phyloP scores from a whole-genome alignment of 2,113 vertebrate genomes.

The Takifugu flavidus region DNA sequence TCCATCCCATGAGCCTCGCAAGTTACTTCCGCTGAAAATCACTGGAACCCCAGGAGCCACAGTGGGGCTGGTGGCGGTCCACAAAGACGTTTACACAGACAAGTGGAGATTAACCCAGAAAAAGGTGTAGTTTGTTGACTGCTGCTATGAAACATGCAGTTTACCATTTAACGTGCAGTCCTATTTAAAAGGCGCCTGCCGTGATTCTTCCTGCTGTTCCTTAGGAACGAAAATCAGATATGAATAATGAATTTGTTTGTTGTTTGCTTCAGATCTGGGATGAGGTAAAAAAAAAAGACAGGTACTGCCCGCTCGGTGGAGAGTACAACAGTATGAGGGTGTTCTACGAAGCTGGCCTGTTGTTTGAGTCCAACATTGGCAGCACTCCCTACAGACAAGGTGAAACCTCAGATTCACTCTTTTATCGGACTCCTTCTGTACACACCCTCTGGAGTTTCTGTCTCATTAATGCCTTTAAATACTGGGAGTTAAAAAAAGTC shows the following conservation, averaged over 20 bases:
- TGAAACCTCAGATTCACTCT: conserved; percentile 2
- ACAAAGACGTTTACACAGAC: conserved; percentile 75
- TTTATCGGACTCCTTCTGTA: not conserved
- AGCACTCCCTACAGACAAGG: conserved; percentile 63
- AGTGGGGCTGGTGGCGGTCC: conserved; percentile 35
- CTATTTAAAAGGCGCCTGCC: not conserved
- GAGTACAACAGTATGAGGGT: conserved; percentile 67
- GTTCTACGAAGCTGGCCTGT: conserved; percentile 74
- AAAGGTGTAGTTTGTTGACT: conserved; percentile 55
- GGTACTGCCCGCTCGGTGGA: conserved; percentile 74
- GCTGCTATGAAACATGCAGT: not conserved
- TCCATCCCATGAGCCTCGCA: conserved; percentile 20
- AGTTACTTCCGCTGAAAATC: conserved; percentile 37
- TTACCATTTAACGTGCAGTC: not conserved
- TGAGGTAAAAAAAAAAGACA: conserved; percentile 64
- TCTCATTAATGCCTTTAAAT: not conserved
- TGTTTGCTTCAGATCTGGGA: conserved; percentile 71
- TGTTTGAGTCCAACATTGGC: conserved; percentile 57
- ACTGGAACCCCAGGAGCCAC: conserved; percentile 69
- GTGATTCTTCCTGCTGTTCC: not conserved
- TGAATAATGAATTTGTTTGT: not conserved
- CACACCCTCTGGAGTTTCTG: too few relatives aligned
- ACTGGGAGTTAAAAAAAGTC: not conserved
- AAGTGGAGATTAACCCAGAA: conserved; percentile 72
- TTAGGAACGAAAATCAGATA: too few relatives aligned